A percentile compares a stretch with the other conserved stretches of the same genome.
Conservation (phyloP, 2,888 invertebrate species). For the Hemistola chrysoprasaria region DNA sequence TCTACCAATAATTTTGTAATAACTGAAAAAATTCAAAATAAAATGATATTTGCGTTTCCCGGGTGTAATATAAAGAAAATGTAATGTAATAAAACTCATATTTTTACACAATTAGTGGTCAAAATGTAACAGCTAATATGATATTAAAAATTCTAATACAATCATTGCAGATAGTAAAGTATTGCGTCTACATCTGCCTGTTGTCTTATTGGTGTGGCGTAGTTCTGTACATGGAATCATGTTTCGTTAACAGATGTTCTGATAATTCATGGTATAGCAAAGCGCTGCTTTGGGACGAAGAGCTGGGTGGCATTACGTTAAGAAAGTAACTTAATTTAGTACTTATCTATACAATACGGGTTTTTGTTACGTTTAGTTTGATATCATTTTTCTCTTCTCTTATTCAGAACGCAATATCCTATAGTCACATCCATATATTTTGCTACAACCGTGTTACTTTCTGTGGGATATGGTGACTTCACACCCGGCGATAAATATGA, state of each 20-base stretch:
- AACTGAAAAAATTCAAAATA: too few species aligned
- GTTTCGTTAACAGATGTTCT: constrained; percentile 71
- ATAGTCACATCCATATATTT: constrained; percentile 70
- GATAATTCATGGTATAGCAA: constrained; percentile 74
- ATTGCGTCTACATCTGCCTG: constrained; percentile 66
- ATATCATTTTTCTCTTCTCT: constrained; percentile 15
- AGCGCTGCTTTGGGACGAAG: constrained; percentile 53
- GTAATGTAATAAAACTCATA: too few species aligned
- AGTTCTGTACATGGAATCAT: constrained; percentile 75
- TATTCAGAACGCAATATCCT: constrained; percentile 59
- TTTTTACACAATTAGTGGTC: too few species aligned
- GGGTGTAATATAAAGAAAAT: too few species aligned
- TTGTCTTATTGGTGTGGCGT: constrained; percentile 78
- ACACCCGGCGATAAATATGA: constrained; percentile 67
- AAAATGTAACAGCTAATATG: too few species aligned
- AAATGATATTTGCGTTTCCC: too few species aligned
- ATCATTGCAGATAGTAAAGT: constrained; percentile 62
- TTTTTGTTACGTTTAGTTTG: background rate
- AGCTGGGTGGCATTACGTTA: constrained; percentile 21
- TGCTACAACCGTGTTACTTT: constrained; percentile 63
- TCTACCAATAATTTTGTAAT: too few species aligned
- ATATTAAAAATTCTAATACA: too few species aligned
- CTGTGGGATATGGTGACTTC: constrained; percentile 76
- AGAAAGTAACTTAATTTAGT: constrained; percentile 40
- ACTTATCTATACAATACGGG: background rate